Base-by-base conservation (phyloP, 2,888 invertebrate genomes). In the Drosophila nigritarsus region DNA sequence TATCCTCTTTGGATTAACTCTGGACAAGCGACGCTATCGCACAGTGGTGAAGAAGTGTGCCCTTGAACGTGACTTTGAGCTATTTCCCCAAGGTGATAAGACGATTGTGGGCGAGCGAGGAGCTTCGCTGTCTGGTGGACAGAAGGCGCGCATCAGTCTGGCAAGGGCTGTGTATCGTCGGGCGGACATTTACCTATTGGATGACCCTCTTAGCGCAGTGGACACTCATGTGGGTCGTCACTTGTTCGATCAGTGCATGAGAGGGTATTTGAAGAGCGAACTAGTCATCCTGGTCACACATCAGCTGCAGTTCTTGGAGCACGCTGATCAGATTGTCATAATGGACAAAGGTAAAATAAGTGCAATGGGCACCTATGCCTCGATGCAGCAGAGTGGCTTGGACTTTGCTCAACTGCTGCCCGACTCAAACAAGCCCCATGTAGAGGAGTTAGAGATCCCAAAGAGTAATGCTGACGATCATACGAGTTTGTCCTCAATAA, bases 201-300 rank as follows among this genome's bases (percentile, higher is more conserved):
- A 98, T 93, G 98, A 98, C 94, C 98, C 98, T 0, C 94, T 98
- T 58, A 96, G 97, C 61, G 98, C 98, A 0, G 98, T 98, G 27
- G 98, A 98, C 93, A 95, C 97, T 0, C 97, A 97, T 91, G 98
- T 98, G 1, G 97, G 97, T 2, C 95, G 96, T n/a, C 96, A 97
- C 92, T 94, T 98, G 85, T 98, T 98, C 93, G 97, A 98, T 59
- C 90, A 92, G 61, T 93, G 93, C 59, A 92, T 93, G 90, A 89
- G 87, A 18, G 90, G 90, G 8, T 92, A 86, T 81, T 92, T 97
- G 53, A 94, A 93, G 55, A 94, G 94, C n/a, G 96, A 96, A 91
- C 95, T 96, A 5, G 95, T 96, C 0, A 94, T 97, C 51, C 93
- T 97, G 59, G 96, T 97, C 7, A 98, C 97, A 1, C 97, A 98